Evolutionary conservation across 53 echinoderm and acorn worm genomes (phyloP), one percentile per base, ranked within the genome.

Genomic region (Zoroaster sp.): DNA sequence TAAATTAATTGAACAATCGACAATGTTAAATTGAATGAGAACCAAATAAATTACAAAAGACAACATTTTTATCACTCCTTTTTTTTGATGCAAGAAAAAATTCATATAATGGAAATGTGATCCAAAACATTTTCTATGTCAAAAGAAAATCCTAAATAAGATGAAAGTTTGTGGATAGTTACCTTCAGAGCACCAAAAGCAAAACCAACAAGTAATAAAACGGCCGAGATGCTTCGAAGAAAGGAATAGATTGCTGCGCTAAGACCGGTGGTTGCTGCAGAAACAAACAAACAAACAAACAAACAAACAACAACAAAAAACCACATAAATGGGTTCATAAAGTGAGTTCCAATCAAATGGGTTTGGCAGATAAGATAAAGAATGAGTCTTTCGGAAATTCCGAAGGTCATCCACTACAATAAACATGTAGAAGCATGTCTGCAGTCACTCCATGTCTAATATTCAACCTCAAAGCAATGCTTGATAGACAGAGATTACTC

Each of bases 161-260:
- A 28, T 8, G 11, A n/a, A 53, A 53, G 53, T 53, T 44, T 44
- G 12, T 9, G 45, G 45, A 44, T 90, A 5, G n/a, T 91, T 81
- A 96, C 94, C 94, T 90, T 87, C 66, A 95, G 77, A 92, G 96
- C 99, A 74, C 95, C 99, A 83, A 93, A 93, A 41, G 96, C 96
- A 94, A 99, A 99, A 49, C 99, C 99, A 42, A 93, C 86, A n/a
- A 99, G 92, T 89, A 93, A 67, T 37, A 95, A 90, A 41, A 96
- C 94, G 75, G 99, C 90, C 70, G 93, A 33, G 40, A 93, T 69
- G 86, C 99, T 99, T 75, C 99, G 77, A 67, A 66, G 83, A 28
- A 92, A 82, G 23, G 94, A 88, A 88, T 94, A 95, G 46, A 87
- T 69, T 28, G 99, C 94, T 78, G 99, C 99, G 71, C 96, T 96